Evolutionary conservation across 2,888 invertebrate genomes (phyloP).

Genomic region (Horisme vitalbata): DNA sequence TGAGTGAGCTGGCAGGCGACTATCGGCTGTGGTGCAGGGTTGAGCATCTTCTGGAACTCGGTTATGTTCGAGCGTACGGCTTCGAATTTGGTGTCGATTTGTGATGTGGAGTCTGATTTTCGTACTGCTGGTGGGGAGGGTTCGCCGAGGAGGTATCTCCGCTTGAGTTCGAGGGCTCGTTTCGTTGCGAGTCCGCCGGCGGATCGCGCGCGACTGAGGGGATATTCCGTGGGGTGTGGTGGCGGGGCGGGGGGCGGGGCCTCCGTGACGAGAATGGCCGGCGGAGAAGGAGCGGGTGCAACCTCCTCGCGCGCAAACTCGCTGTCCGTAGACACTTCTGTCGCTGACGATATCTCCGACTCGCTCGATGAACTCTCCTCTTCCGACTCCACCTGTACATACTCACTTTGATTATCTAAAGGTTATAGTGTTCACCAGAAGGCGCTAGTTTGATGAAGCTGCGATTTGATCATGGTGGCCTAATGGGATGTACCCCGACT

Average conservation of each 20-base stretch:
- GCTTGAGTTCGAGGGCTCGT: slow-evolving; percentile 92
- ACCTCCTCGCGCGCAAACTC: slow-evolving; percentile 94
- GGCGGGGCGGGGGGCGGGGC: slow-evolving; percentile 89
- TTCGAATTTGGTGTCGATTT: slow-evolving; percentile 92
- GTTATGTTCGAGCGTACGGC: slow-evolving; percentile 93
- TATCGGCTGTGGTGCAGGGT: slow-evolving; percentile 83
- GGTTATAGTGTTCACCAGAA: not conserved
- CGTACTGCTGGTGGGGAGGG: slow-evolving; percentile 87
- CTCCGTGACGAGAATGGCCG: slow-evolving; percentile 89
- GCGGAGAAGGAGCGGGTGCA: slow-evolving; percentile 86
- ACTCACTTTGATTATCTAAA: slow-evolving; percentile 3
- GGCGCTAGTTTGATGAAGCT: no score
- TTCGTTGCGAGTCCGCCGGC: slow-evolving; percentile 95
- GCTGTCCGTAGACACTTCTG: slow-evolving; percentile 96
- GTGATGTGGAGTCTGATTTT: slow-evolving; percentile 92
- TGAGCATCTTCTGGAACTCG: slow-evolving; percentile 93
- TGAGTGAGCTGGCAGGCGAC: slow-evolving; percentile 61
- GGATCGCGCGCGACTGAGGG: slow-evolving; percentile 91
- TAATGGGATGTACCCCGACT: no score
- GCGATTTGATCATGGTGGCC: no score
- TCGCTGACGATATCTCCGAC: slow-evolving; percentile 90
- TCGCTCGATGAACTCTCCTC: slow-evolving; percentile 86
- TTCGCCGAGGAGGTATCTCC: slow-evolving; percentile 91
- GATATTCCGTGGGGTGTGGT: slow-evolving; percentile 85
- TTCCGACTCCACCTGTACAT: slow-evolving; percentile 74